Percentiles rank a stretch among this genome's conserved stretches.
Conservation (phyloP, 1,140 invertebrate genomes). For the Thalassaphorura encarpata region DNA sequence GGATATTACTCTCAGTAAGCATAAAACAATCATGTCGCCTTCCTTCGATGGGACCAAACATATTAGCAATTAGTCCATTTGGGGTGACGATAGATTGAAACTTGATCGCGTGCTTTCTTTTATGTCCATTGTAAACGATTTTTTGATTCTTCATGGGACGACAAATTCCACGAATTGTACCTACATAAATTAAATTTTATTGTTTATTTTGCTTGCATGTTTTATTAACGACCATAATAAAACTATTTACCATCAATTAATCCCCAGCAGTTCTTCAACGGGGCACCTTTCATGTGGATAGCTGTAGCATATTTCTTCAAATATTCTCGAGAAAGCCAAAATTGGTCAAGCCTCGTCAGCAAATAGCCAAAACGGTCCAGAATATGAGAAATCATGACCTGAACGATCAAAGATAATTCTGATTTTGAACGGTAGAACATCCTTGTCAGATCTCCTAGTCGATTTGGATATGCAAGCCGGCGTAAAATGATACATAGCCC, state of each 20-base stretch:
- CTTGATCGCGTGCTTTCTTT: constrained; percentile 4
- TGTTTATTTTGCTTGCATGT: too few relatives aligned
- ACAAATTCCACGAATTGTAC: constrained; percentile 7
- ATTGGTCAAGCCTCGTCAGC: not conserved
- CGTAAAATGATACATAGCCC: not conserved
- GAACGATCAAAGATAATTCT: not conserved
- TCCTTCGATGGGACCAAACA: constrained; percentile 8
- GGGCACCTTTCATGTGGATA: not conserved
- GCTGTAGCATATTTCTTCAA: not conserved
- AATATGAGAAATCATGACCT: not conserved
- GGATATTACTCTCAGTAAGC: too few relatives aligned
- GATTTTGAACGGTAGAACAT: not conserved
- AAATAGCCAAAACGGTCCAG: not conserved
- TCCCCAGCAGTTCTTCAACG: not conserved
- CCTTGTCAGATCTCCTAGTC: not conserved
- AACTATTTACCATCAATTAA: constrained; percentile 19
- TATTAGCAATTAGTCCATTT: constrained; percentile 11
- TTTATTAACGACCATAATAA: too few relatives aligned
- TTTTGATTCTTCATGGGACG: constrained; percentile 6
- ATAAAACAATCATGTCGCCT: constrained; percentile 4
- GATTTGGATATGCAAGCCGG: not conserved
- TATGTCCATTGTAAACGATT: constrained; percentile 6
- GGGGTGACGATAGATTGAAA: constrained; percentile 6
- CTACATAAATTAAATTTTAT: too few relatives aligned
- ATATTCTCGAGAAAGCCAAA: not conserved